Percentiles rank a stretch among this genome's conserved stretches.
Conservation (phyloP, 1,140 invertebrate genomes). For the Macrostomum lignano region DNA sequence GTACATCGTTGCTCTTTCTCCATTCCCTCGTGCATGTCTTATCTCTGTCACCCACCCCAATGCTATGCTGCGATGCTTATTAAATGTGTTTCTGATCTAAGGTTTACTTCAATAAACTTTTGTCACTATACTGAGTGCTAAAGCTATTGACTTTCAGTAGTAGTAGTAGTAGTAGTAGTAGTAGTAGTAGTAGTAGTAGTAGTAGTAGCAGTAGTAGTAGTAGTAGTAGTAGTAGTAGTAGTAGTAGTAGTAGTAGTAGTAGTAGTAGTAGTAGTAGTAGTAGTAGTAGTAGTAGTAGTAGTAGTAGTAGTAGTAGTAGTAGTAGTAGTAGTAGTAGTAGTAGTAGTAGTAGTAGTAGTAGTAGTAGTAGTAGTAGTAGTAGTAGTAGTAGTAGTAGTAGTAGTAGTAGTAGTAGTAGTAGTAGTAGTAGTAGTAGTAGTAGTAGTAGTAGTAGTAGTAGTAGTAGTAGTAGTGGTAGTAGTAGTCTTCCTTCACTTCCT, state of each 20-base stretch:
- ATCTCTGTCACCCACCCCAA: too few relatives aligned
- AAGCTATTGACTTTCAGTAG: too few relatives aligned
- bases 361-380: constrained; percentile 2
- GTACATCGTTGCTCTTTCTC: too few relatives aligned
- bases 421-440: constrained; percentile 2
- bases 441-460: constrained; percentile 1
- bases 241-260: constrained; percentile 2
- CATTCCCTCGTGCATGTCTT: too few relatives aligned
- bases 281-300: constrained; percentile 4
- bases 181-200: constrained; percentile 7
- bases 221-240: constrained; percentile 3
- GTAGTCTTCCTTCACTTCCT: too few relatives aligned
- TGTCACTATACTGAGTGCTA: too few relatives aligned
- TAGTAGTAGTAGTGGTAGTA: too few relatives aligned
- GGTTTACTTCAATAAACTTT: too few relatives aligned
- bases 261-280: constrained; percentile 2
- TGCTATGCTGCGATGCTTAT: too few relatives aligned
- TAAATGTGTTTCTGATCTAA: too few relatives aligned
- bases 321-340: constrained; percentile 2
- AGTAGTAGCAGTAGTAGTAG: constrained; percentile 6
- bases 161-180: constrained; percentile 8
- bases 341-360: constrained; percentile 2
- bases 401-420: not conserved
- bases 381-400: constrained; percentile 2
- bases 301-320: constrained; percentile 3